phyloP scores from a whole-genome alignment of 2,113 vertebrate genomes.

The Ovis aries region DNA sequence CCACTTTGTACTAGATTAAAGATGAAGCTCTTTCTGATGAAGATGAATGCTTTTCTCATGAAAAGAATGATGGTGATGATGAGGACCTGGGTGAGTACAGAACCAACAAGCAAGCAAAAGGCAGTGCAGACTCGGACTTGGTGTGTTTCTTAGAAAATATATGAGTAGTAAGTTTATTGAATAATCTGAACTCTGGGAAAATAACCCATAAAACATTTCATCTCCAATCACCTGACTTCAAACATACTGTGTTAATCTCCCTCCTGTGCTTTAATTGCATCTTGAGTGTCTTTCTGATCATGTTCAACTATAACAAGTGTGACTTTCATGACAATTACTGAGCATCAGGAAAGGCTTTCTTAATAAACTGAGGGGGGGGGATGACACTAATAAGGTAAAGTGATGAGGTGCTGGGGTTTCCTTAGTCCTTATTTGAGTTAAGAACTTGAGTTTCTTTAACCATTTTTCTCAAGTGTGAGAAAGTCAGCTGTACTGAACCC shows the following conservation, averaged over 20 bases:
- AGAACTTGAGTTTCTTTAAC: background rate
- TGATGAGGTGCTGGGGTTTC: background rate
- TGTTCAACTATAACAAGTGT: background rate
- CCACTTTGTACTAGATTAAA: conserved; percentile 61
- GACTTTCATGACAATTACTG: background rate
- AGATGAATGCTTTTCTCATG: conserved; percentile 59
- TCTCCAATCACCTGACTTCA: background rate
- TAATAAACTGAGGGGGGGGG: background rate
- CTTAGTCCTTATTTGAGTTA: background rate
- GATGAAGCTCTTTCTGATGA: conserved; percentile 62
- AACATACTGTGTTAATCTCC: background rate
- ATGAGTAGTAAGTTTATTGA: background rate
- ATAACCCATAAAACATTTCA: background rate
- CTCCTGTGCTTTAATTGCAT: background rate
- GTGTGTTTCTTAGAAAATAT: background rate
- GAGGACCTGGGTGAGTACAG: conserved; percentile 78
- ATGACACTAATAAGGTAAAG: background rate
- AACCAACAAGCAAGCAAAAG: background rate
- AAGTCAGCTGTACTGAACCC: background rate
- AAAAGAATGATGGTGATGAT: conserved; percentile 70
- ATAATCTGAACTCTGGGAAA: background rate
- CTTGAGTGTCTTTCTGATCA: background rate
- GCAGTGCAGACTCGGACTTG: background rate
- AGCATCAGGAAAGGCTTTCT: background rate
- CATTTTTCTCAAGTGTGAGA: background rate